Percentiles rank a stretch among this genome's conserved stretches.
phyloP scores from a whole-genome alignment of 2,113 vertebrate genomes.

The Hypocryptadius cinnamomeus region DNA sequence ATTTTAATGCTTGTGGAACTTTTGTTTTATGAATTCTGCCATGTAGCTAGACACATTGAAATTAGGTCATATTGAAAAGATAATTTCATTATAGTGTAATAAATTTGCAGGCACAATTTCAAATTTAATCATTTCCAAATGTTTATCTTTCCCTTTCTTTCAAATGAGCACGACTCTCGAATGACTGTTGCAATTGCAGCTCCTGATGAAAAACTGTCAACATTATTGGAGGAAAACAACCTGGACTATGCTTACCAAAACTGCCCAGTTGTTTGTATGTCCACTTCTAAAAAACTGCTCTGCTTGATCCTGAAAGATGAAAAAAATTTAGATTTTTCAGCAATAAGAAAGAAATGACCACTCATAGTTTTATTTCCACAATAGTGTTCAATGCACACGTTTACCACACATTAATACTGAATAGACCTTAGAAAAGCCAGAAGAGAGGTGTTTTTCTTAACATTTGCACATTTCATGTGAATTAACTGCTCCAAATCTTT shows the following conservation, averaged over 20 bases:
- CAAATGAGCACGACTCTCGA: not conserved
- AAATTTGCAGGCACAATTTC: not conserved
- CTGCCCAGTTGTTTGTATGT: slow-evolving; percentile 98
- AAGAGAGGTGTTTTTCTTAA: not conserved
- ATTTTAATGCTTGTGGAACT: not conserved
- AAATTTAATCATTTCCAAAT: not conserved
- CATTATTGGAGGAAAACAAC: not conserved
- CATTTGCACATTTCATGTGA: not conserved
- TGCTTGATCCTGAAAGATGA: slow-evolving; percentile 73
- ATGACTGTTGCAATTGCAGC: not conserved
- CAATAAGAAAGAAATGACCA: not conserved
- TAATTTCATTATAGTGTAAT: not conserved
- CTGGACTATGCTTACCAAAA: slow-evolving; percentile 76
- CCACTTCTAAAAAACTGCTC: slow-evolving; percentile 89
- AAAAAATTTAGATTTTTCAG: not conserved
- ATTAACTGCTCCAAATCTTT: not conserved
- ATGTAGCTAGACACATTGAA: not conserved
- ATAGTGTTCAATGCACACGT: not conserved
- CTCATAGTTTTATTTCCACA: not conserved
- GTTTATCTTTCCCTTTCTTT: not conserved
- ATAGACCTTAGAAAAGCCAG: not conserved
- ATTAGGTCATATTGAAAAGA: not conserved
- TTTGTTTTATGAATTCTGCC: not conserved
- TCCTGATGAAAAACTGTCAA: not conserved
- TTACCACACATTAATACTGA: not conserved